phyloP scores from a whole-genome alignment of 1,140 invertebrate genomes.

The Vanessa atalanta region DNA sequence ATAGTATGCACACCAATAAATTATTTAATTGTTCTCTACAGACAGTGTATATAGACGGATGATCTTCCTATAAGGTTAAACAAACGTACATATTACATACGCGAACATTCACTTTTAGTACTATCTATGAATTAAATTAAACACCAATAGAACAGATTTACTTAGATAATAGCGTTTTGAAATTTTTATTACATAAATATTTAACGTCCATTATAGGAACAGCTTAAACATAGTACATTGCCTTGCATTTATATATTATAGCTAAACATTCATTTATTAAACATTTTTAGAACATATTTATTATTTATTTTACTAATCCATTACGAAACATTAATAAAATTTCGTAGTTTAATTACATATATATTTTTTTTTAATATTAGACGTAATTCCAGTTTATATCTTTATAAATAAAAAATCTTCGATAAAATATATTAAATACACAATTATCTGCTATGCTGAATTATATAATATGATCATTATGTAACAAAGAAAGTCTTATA shows the following conservation, averaged over 20 bases:
- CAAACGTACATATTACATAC: conserved; percentile 24
- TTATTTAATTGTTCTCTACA: conserved; percentile 28
- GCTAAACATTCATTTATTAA: background rate
- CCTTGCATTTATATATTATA: background rate
- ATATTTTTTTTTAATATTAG: background rate
- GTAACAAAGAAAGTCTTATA: background rate
- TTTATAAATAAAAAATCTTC: conserved; percentile 1
- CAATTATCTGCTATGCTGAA: too few species aligned
- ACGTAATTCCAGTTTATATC: background rate
- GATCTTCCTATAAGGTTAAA: conserved; percentile 33
- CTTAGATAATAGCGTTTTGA: conserved; percentile 20
- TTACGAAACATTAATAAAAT: conserved; percentile 3
- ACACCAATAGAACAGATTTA: conserved; percentile 39
- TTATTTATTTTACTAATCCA: background rate
- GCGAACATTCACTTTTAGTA: conserved; percentile 27
- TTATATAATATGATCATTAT: background rate
- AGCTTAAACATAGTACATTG: conserved; percentile 14
- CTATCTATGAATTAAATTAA: conserved; percentile 52
- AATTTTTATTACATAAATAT: conserved; percentile 5
- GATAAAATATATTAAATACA: background rate
- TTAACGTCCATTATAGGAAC: conserved; percentile 26
- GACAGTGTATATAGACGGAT: conserved; percentile 43
- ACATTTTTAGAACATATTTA: conserved; percentile 1
- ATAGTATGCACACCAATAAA: conserved; percentile 38
- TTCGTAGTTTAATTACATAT: background rate